Evolutionary conservation across 1,140 invertebrate species (phyloP).

Genomic region (Orius insidiosus): DNA sequence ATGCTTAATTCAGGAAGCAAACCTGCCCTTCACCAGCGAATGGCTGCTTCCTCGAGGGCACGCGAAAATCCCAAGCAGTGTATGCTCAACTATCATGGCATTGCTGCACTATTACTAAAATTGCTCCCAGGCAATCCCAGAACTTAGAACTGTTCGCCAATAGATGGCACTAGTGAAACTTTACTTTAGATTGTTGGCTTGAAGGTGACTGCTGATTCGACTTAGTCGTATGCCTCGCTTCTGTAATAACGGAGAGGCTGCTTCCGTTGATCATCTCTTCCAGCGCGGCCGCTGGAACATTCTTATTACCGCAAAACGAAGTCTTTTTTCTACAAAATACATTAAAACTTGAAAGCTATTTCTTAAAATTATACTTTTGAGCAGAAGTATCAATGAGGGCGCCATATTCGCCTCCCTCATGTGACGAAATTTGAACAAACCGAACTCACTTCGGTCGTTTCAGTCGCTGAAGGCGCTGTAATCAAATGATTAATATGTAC

Average conservation of each 20-base stretch:
- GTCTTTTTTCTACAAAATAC: slow-evolving; percentile 21
- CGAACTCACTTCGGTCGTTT: slow-evolving; percentile 38
- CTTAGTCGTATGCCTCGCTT: slow-evolving; percentile 10
- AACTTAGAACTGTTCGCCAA: too few relatives aligned
- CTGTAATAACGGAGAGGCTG: slow-evolving; percentile 10
- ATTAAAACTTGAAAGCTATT: too few relatives aligned
- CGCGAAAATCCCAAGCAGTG: too few relatives aligned
- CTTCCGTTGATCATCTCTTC: slow-evolving; percentile 11
- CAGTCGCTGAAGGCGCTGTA: slow-evolving; percentile 33
- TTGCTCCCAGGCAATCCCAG: too few relatives aligned
- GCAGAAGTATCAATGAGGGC: slow-evolving; percentile 21
- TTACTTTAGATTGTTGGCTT: slow-evolving; percentile 1
- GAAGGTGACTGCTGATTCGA: slow-evolving; percentile 11
- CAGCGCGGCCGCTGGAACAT: slow-evolving; percentile 7
- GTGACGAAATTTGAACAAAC: slow-evolving; percentile 36
- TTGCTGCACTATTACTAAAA: too few relatives aligned
- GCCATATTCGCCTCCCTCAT: slow-evolving; percentile 29
- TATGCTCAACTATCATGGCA: too few relatives aligned
- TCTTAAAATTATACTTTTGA: too few relatives aligned
- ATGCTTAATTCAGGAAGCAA: too few relatives aligned
- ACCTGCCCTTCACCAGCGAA: too few relatives aligned
- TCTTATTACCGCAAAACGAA: slow-evolving; percentile 15
- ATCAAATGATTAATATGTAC: too few relatives aligned
- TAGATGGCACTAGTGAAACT: too few relatives aligned
- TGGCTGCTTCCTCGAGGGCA: too few relatives aligned